Evolutionary conservation across 2,113 vertebrate genomes (phyloP), one percentile per base, ranked within the genome.

Genomic region (Myiopsitta monachus): DNA sequence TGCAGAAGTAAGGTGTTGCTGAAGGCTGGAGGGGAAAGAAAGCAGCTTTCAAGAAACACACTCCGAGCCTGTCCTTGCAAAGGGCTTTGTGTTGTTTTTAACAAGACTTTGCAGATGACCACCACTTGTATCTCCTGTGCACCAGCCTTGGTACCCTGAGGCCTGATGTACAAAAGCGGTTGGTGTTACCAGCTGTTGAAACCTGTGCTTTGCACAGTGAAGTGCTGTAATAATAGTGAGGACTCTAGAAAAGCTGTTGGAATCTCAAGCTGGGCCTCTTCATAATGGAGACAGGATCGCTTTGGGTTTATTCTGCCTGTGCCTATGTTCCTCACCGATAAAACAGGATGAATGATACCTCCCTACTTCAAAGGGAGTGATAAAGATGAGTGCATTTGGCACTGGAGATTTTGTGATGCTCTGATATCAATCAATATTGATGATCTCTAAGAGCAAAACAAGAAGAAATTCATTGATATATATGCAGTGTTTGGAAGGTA

Each of bases 231-330:
- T 74, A 88, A 86, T 69, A 46, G 68, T 5, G 4, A 83, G 51
- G 47, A 26, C 24, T 78, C 68, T 31, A 36, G n/a, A 52, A 83
- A 83, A 81, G 28, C 46, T 67, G 36, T 68, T 39, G 7, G 33
- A 19, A 9, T 81, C 30, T 66, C 51, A 52, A 63, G 64, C 61
- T 74, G 72, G 38, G 59, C 70, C 54, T 70, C 68, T 59, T 19
- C 38, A 9, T 77, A 38, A 46, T 6, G 27, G 83, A 63, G 69
- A 7, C 57, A 14, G 67, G 54, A 77, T 76, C 31, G 0, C 59
- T 84, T 78, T 4, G 52, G 64, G 86, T 94, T 94, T 87, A 47
- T 78, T 82, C 86, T 95, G 80, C 83, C 55, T 54, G 63, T 96
- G 88, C 83, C 72, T 90, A 7, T 30, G 33, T 63, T 87, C 43